phyloP scores from a whole-genome alignment of 2,888 invertebrate genomes.

The Chydorus sphaericus region DNA sequence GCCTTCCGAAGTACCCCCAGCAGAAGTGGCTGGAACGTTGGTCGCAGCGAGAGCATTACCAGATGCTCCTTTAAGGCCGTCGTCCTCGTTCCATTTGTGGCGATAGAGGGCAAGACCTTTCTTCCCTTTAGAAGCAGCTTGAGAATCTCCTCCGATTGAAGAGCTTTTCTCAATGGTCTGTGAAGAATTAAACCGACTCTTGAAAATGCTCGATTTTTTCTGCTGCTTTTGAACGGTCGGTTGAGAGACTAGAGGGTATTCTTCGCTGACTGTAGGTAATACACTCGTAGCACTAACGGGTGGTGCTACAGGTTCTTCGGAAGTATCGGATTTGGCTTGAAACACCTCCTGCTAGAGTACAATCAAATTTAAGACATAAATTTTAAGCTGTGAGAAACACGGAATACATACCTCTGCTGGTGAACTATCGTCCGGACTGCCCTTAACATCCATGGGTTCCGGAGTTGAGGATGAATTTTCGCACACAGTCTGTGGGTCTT shows the following conservation, averaged over 20 bases:
- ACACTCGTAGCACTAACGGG: too few species aligned
- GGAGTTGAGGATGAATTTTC: background rate
- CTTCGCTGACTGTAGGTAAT: conserved; percentile 19
- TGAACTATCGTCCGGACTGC: background rate
- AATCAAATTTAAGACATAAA: background rate
- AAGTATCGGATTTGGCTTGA: conserved; percentile 26
- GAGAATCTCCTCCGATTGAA: conserved; percentile 1
- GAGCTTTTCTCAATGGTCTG: background rate
- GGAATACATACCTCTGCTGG: background rate
- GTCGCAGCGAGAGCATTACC: conserved; percentile 11
- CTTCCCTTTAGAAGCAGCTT: conserved; percentile 36
- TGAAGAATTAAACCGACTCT: conserved; percentile 46
- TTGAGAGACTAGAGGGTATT: conserved; percentile 12
- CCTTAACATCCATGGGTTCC: background rate
- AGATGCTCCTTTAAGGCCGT: conserved; percentile 35
- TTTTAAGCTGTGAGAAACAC: background rate
- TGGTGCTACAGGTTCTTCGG: conserved; percentile 19
- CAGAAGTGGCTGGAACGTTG: background rate
- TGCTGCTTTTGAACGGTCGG: conserved; percentile 24
- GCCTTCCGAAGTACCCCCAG: background rate
- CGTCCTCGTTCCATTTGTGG: conserved; percentile 74
- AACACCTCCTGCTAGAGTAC: conserved; percentile 10
- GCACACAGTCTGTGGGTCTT: too few species aligned
- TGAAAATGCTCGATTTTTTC: conserved; percentile 80
- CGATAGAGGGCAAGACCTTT: conserved; percentile 65